These are phyloP conservation scores for Amblyjoppa fuscipennis DNA, from an alignment of 2,888 invertebrate species.

Conservation along the genomic window DNA sequence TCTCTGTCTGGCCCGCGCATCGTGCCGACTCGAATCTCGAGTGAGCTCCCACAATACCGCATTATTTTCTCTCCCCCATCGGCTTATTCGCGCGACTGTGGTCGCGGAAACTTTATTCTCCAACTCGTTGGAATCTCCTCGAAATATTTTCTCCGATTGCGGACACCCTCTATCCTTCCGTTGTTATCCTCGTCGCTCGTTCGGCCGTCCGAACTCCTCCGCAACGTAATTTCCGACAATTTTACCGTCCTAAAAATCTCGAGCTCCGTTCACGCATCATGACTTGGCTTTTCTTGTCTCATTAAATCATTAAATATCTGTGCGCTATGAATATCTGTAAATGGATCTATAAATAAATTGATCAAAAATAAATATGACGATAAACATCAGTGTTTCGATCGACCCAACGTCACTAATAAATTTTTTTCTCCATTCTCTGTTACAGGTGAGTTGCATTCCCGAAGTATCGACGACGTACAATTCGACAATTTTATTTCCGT, in stretches of 20 bases:
- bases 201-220: not conserved
- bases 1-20: not conserved
- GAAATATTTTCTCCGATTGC: conserved; percentile 12
- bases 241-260: not conserved
- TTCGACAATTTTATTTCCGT: not conserved
- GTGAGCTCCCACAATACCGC: conserved; percentile 9
- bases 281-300: not conserved
- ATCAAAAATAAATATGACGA: not conserved
- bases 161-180: not conserved
- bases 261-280: not conserved
- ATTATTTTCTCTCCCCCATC: conserved; percentile 22
- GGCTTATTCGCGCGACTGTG: conserved; percentile 10
- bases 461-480: conserved; percentile 7
- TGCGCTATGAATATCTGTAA: no score
- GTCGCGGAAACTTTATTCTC: conserved; percentile 43
- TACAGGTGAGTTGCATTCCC: conserved; percentile 54
- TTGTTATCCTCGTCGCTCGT: not conserved
- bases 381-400: not conserved
- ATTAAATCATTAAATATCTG: not conserved
- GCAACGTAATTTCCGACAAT: not conserved
- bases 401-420: not conserved
- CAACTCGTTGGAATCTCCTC: conserved; percentile 29
- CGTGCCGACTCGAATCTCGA: conserved; percentile 11
- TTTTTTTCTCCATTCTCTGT: conserved; percentile 45
- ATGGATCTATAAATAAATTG: not conserved